Conservation (phyloP, 1,140 invertebrate genomes). For the Ceratosolen solmsi region DNA sequence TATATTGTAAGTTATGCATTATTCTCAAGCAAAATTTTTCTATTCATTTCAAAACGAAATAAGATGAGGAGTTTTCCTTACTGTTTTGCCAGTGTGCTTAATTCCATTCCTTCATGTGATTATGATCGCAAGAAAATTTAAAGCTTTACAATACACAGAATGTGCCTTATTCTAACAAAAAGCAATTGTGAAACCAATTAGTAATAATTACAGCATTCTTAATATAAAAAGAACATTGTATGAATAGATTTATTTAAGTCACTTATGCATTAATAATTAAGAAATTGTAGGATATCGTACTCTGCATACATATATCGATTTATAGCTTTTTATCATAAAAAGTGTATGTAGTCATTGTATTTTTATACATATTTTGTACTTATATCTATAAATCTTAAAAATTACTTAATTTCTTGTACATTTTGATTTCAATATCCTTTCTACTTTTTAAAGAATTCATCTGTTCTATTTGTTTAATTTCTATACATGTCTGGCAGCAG, state of each 20-base stretch:
- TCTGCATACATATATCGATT: slow-evolving; percentile 52
- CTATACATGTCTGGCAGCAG: slow-evolving; percentile 73
- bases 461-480: slow-evolving; percentile 64
- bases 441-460: slow-evolving; percentile 29
- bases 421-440: slow-evolving; percentile 22
- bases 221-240: slow-evolving; percentile 45
- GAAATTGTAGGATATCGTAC: slow-evolving; percentile 45
- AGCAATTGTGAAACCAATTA: slow-evolving; percentile 51
- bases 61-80: slow-evolving; percentile 33
- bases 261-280: slow-evolving; percentile 52
- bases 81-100: slow-evolving; percentile 34
- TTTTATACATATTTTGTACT: slow-evolving; percentile 72
- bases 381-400: slow-evolving; percentile 64
- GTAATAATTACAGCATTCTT: slow-evolving; percentile 51
- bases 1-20: slow-evolving; percentile 33
- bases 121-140: slow-evolving; percentile 40
- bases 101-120: slow-evolving; percentile 47
- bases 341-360: slow-evolving; percentile 61
- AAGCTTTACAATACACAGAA: slow-evolving; percentile 45
- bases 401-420: slow-evolving; percentile 26
- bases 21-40: slow-evolving; percentile 34
- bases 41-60: slow-evolving; percentile 23
- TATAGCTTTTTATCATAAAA: slow-evolving; percentile 53
- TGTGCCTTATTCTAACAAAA: slow-evolving; percentile 53
- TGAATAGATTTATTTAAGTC: slow-evolving; percentile 53